These are phyloP conservation scores for Athalia circularis DNA, from an alignment of 2,888 invertebrate genomes.

Conservation along the genomic window DNA sequence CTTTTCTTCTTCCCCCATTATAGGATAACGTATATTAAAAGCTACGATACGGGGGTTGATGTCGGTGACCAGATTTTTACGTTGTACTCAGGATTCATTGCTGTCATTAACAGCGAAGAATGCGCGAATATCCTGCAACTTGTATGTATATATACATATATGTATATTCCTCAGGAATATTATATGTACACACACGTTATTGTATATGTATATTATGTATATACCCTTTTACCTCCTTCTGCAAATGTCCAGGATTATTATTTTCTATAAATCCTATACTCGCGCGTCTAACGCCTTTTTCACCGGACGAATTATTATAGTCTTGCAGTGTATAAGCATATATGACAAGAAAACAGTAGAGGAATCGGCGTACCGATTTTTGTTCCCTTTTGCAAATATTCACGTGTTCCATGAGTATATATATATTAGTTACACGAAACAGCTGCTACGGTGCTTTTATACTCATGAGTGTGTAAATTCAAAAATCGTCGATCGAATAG, in stretches of 20 bases:
- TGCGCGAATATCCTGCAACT: slow-evolving; percentile 21
- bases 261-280: background rate
- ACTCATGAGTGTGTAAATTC: too few species aligned
- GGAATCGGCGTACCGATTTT: too few species aligned
- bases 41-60: slow-evolving; percentile 18
- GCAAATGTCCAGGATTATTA: too few species aligned
- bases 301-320: too few species aligned
- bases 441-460: too few species aligned
- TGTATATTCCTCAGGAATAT: background rate
- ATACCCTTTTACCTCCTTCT: background rate
- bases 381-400: too few species aligned
- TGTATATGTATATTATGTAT: background rate
- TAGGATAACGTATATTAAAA: background rate
- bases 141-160: background rate
- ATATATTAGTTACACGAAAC: too few species aligned
- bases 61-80: slow-evolving; percentile 7
- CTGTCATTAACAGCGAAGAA: slow-evolving; percentile 41
- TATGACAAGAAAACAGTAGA: too few species aligned
- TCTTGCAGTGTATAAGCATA: too few species aligned
- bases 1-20: background rate
- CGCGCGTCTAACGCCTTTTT: background rate
- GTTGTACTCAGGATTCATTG: slow-evolving; percentile 30
- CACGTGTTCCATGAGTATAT: too few species aligned
- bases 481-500: too few species aligned
- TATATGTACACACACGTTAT: background rate